Evolutionary conservation across 2,888 invertebrate species (phyloP).

Genomic region (Drosophila pseudotalamancana): DNA sequence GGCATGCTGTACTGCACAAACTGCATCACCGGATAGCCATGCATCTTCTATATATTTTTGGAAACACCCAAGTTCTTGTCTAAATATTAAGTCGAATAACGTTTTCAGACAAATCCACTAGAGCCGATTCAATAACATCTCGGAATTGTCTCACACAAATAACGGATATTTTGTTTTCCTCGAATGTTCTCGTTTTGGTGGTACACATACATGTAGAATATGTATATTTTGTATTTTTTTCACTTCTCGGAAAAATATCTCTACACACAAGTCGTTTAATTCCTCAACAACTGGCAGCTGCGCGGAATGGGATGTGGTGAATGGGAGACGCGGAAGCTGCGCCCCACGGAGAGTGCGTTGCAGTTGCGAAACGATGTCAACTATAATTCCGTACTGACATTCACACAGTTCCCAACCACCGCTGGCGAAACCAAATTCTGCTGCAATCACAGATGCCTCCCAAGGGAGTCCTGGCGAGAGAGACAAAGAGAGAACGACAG

Average conservation of each 20-base stretch:
- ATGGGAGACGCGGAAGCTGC: constrained; percentile 39
- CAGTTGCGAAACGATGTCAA: constrained; percentile 73
- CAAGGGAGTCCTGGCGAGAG: constrained; percentile 22
- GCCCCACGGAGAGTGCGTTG: constrained; percentile 52
- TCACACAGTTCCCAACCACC: constrained; percentile 61
- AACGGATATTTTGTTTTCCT: constrained; percentile 3
- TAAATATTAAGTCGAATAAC: background rate
- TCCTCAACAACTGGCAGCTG: constrained; percentile 57
- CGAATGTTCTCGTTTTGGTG: too few relatives aligned
- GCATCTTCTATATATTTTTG: constrained; percentile 85
- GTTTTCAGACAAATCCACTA: background rate
- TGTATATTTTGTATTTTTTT: constrained; percentile 26
- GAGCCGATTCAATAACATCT: background rate
- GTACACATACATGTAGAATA: constrained; percentile 1
- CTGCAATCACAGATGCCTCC: constrained; percentile 47
- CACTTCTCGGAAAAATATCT: constrained; percentile 70
- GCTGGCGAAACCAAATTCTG: constrained; percentile 10
- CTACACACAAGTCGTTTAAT: constrained; percentile 64
- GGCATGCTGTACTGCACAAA: constrained; percentile 87
- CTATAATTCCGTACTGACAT: constrained; percentile 74
- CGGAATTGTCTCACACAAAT: background rate
- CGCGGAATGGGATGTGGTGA: constrained; percentile 46
- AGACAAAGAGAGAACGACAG: constrained; percentile 1
- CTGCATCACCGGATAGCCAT: constrained; percentile 88
- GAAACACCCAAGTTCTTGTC: background rate